These are phyloP conservation scores for Tachysurus vachellii DNA, from an alignment of 2,113 vertebrate genomes.

Conservation along the genomic window DNA sequence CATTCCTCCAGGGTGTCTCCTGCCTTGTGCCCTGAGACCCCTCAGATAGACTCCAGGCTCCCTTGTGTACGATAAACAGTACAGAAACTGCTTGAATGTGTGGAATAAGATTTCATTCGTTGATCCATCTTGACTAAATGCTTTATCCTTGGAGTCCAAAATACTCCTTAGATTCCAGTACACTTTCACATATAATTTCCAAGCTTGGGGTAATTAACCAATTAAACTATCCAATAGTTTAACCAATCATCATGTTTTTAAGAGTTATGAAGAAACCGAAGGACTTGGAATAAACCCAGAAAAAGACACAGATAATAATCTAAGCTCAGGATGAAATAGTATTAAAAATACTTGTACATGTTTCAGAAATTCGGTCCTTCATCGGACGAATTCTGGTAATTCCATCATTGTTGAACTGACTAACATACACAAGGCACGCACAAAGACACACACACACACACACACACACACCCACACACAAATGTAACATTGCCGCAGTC, in stretches of 20 bases:
- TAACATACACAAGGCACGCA: background rate
- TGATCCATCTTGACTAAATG: background rate
- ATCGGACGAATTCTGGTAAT: background rate
- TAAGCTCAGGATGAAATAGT: background rate
- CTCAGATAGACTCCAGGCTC: too few species aligned
- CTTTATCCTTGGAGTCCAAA: background rate
- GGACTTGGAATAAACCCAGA: background rate
- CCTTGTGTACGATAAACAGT: too few species aligned
- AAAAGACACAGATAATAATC: background rate
- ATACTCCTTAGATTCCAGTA: background rate
- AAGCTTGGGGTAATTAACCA: background rate
- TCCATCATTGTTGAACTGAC: background rate
- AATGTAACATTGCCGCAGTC: slow-evolving; percentile 4
- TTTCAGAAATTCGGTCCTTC: background rate
- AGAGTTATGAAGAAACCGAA: background rate
- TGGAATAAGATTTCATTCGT: background rate
- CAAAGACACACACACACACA: background rate
- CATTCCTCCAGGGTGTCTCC: too few species aligned
- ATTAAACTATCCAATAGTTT: background rate
- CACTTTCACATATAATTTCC: background rate
- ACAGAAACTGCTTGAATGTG: too few species aligned
- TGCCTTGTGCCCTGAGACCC: too few species aligned
- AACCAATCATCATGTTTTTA: background rate
- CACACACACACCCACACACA: background rate
- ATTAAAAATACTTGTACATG: background rate